phyloP scores from a whole-genome alignment of 2,888 invertebrate genomes.

The Anodontia alba region DNA sequence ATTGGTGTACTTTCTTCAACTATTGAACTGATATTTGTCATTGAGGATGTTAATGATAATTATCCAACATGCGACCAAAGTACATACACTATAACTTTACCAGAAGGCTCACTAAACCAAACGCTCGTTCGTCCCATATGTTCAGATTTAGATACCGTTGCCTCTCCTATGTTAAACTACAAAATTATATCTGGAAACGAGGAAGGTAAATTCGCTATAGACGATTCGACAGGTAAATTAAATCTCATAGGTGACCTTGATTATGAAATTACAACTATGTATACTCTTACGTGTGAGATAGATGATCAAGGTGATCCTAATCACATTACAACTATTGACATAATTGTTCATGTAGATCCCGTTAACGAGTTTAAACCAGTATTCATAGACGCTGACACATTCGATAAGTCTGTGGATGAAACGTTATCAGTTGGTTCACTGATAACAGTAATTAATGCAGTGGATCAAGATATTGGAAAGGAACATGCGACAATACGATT shows the following conservation, averaged over 20 bases:
- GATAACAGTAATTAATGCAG: slow-evolving; percentile 55
- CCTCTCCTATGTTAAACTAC: slow-evolving; percentile 44
- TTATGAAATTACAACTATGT: slow-evolving; percentile 67
- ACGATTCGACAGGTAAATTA: slow-evolving; percentile 58
- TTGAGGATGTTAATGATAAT: slow-evolving; percentile 78
- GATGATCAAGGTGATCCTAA: slow-evolving; percentile 64
- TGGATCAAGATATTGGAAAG: slow-evolving; percentile 62
- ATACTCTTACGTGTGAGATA: slow-evolving; percentile 61
- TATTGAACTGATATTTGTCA: slow-evolving; percentile 64
- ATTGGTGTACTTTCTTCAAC: slow-evolving; percentile 22
- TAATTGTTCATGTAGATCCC: slow-evolving; percentile 56
- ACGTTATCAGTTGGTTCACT: slow-evolving; percentile 44
- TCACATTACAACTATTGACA: slow-evolving; percentile 38
- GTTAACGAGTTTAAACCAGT: slow-evolving; percentile 70
- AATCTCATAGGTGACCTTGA: slow-evolving; percentile 61
- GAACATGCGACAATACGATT: slow-evolving; percentile 43
- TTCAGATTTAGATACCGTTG: slow-evolving; percentile 56
- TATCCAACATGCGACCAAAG: slow-evolving; percentile 68
- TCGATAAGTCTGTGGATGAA: slow-evolving; percentile 62
- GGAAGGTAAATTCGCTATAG: slow-evolving; percentile 51
- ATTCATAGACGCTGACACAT: slow-evolving; percentile 52
- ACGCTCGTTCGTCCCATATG: slow-evolving; percentile 63
- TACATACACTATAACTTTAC: slow-evolving; percentile 61
- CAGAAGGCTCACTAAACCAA: slow-evolving; percentile 66
- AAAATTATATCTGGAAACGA: slow-evolving; percentile 53